Conservation (phyloP, 2,113 vertebrate genomes). For the Merops nubicus region DNA sequence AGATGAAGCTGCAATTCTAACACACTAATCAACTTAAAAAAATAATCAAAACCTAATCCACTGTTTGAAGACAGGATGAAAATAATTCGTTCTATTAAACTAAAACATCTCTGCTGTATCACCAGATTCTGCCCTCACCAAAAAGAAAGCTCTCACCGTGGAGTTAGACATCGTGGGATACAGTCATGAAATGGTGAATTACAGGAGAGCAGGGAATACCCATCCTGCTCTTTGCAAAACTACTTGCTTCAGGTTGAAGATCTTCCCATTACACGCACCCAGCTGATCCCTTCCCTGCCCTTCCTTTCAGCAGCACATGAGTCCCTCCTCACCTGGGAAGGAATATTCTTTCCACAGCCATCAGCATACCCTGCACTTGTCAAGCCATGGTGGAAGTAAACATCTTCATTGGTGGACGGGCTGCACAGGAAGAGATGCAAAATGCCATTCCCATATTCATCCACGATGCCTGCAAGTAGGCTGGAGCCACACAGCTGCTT, state of each 20-base stretch:
- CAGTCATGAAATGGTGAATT: not conserved
- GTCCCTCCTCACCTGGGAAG: conserved; percentile 67
- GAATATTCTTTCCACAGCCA: conserved; percentile 69
- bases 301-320: not conserved
- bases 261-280: not conserved
- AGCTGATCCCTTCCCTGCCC: not conserved
- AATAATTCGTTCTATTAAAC: not conserved
- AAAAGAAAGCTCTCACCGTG: not conserved
- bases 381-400: conserved; percentile 85
- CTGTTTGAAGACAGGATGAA: not conserved
- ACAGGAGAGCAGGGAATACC: not conserved
- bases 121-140: not conserved
- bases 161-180: not conserved
- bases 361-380: conserved; percentile 79
- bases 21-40: not conserved
- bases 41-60: not conserved
- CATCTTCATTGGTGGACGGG: conserved; percentile 83
- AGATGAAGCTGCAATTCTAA: not conserved
- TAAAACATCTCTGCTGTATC: not conserved
- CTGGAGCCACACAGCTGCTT: conserved; percentile 80
- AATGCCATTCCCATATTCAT: conserved; percentile 82
- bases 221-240: not conserved
- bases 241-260: not conserved
- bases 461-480: conserved; percentile 83
- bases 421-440: conserved; percentile 91